Evolutionary conservation across 2,113 vertebrate genomes (phyloP).

Genomic region (Carassius carassius): DNA sequence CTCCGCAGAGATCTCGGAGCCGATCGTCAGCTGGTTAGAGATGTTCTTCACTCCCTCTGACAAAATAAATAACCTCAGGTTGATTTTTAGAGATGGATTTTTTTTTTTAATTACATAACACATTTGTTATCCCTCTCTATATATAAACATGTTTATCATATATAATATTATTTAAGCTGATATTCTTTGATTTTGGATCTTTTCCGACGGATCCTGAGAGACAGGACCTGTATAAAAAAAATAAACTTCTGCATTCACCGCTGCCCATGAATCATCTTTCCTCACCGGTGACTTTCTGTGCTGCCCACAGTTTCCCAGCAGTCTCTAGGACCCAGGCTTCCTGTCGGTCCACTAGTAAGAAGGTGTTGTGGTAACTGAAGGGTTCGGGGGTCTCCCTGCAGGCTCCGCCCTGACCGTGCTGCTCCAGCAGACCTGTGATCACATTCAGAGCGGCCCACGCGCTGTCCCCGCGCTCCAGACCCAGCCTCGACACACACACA

Average conservation of each 20-base stretch:
- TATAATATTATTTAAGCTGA: too few relatives aligned
- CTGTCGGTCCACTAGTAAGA: constrained; percentile 85
- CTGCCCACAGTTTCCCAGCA: constrained; percentile 86
- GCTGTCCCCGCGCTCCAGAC: constrained; percentile 82
- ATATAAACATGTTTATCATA: too few relatives aligned
- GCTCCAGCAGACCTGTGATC: constrained; percentile 82
- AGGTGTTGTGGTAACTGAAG: constrained; percentile 94
- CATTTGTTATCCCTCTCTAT: too few relatives aligned
- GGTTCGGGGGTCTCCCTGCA: constrained; percentile 83
- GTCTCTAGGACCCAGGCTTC: constrained; percentile 96
- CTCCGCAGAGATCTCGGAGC: constrained; percentile 77
- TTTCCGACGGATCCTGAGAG: neutral
- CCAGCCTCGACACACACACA: constrained; percentile 75
- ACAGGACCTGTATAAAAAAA: neutral
- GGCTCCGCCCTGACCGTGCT: constrained; percentile 86
- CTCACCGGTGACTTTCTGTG: constrained; percentile 84
- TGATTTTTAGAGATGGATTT: neutral
- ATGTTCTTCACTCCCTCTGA: constrained; percentile 88
- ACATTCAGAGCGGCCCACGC: constrained; percentile 80
- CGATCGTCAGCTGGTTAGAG: constrained; percentile 92
- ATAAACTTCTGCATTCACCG: neutral
- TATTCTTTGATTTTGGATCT: neutral
- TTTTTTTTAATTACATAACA: too few relatives aligned
- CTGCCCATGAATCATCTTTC: neutral
- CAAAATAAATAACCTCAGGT: constrained; percentile 7